Evolutionary conservation across 2,113 vertebrate genomes (phyloP), one percentile per base, ranked within the genome.

Genomic region (Myotis brandtii): DNA sequence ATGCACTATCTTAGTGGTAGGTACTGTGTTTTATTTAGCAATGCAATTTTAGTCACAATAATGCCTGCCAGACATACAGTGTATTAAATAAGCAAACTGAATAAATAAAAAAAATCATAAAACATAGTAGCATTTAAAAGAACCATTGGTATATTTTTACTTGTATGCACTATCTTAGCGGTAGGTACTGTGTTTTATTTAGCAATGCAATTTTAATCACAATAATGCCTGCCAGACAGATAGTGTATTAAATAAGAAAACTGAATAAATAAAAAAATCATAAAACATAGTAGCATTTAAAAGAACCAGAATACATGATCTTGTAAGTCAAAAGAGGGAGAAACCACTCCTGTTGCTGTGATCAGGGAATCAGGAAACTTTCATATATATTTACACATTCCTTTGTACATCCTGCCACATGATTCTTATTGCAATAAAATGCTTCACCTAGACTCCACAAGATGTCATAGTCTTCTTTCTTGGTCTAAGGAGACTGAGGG

Each of bases 401-500:
- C 21, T 77, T 32, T 40, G 11, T 48, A 69, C 11, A 54, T 86
- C 54, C 37, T 32, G 18, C 67, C 70, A 20, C 8, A 66, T 86
- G 10, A 27, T 86, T 82, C 52, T 75, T 89, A 54, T 2, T 59
- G n/a, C 37, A 62, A n/a, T 79, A 76, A 93, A 89, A 89, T 80
- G 9, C 3, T 96, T 50, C 32, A 85, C 9, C 77, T 48, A 79
- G 67, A 81, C 34, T 86, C 52, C 89, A 96, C 30, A 77, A 96
- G 83, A 94, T 34, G 83, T 89, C 67, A 93, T 66, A 87, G 25
- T 91, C 73, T 93, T 82, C 62, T 85, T 93, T 48, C 12, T 76
- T 52, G 23, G 73, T 72, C 86, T 66, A 85, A 83, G 50, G 48
- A 94, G 46, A 91, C 10, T 10, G 6, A 30, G 12, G 34, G 52